Evolutionary conservation across 2,888 invertebrate species (phyloP).

Genomic region (Limenitis camilla): DNA sequence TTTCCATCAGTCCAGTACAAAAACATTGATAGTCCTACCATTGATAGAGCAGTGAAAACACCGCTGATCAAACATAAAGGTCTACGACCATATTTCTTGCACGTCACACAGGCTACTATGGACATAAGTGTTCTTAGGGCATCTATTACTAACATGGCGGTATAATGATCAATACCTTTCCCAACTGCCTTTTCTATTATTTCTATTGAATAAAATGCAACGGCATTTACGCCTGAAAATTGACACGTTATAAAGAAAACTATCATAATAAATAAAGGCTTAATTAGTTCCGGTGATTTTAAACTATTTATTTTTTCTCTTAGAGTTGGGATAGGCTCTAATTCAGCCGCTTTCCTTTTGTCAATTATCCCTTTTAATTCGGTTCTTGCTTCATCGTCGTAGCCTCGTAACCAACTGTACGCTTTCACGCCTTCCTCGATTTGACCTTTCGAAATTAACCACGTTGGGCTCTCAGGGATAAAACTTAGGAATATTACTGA

Average conservation of each 20-base stretch:
- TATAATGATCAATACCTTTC: constrained; percentile 76
- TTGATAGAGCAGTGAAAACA: constrained; percentile 74
- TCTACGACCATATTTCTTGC: constrained; percentile 77
- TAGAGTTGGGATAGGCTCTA: constrained; percentile 43
- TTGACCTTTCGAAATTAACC: constrained; percentile 77
- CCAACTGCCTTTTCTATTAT: constrained; percentile 76
- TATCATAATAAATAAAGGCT: constrained; percentile 76
- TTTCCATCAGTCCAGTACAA: constrained; percentile 47
- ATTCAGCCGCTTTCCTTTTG: constrained; percentile 50
- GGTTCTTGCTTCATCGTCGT: constrained; percentile 58
- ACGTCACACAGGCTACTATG: constrained; percentile 75
- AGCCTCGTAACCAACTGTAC: constrained; percentile 76
- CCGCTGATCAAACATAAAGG: constrained; percentile 79
- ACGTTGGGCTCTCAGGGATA: constrained; percentile 80
- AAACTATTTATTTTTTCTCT: constrained; percentile 50
- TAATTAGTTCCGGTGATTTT: constrained; percentile 67
- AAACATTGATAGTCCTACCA: constrained; percentile 72
- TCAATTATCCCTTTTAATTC: constrained; percentile 68
- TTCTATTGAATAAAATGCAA: constrained; percentile 81
- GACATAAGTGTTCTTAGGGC: constrained; percentile 76
- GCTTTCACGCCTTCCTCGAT: constrained; percentile 73
- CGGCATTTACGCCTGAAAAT: constrained; percentile 81
- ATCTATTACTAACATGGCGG: constrained; percentile 79
- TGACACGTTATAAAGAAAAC: constrained; percentile 80
- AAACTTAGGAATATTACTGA: constrained; percentile 68